These are phyloP conservation scores for Lutjanus campechanus DNA, from an alignment of 2,797 vertebrate species.

Conservation along the genomic window DNA sequence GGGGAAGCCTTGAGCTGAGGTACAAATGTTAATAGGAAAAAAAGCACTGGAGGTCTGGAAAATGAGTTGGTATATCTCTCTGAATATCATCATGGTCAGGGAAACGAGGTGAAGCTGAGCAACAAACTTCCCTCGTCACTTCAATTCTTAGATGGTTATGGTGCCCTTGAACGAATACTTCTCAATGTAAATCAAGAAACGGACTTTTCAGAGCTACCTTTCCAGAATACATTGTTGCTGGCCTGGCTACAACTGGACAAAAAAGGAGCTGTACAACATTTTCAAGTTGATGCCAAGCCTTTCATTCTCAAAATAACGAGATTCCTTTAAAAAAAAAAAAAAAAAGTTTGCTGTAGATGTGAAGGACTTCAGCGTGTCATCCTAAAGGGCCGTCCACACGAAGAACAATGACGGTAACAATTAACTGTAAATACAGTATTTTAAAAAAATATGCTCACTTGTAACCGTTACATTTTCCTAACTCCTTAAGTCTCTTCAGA, in stretches of 20 bases:
- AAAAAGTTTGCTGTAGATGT: not conserved
- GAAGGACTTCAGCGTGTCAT: too few species aligned
- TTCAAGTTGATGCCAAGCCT: not conserved
- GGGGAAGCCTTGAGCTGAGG: conserved; percentile 16
- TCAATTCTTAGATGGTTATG: not conserved
- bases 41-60: not conserved
- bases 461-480: conserved; percentile 4
- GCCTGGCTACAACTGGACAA: not conserved
- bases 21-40: conserved; percentile 9
- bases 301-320: not conserved
- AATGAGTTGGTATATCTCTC: not conserved
- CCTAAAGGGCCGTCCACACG: too few species aligned
- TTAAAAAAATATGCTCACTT: too few species aligned
- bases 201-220: too few species aligned
- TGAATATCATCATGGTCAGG: not conserved
- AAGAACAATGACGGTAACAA: too few species aligned
- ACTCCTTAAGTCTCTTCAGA: too few species aligned
- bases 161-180: not conserved
- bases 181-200: too few species aligned
- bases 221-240: not conserved
- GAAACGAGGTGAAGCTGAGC: not conserved
- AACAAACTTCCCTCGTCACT: not conserved
- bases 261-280: not conserved
- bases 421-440: too few species aligned
- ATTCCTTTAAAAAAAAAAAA: conserved; percentile 19